These are phyloP conservation scores for Athalia circularis DNA, from an alignment of 2,888 invertebrate species.

Conservation along the genomic window DNA sequence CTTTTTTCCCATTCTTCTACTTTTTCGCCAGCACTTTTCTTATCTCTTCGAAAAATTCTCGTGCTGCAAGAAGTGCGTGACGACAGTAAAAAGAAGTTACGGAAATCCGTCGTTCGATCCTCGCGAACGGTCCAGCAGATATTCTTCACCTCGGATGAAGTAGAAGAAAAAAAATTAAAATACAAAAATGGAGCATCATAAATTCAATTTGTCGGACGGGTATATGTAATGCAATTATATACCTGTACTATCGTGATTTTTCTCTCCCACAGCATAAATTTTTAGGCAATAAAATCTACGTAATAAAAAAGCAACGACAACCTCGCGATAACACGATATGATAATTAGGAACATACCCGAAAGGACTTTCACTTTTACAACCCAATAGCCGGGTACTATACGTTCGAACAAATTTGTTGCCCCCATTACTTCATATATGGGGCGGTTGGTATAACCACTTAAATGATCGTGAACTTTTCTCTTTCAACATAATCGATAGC, in stretches of 20 bases:
- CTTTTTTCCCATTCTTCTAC: background rate
- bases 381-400: conserved; percentile 1
- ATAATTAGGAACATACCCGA: background rate
- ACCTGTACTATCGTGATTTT: too few relatives aligned
- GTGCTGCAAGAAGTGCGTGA: background rate
- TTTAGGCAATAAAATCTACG: too few relatives aligned
- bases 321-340: background rate
- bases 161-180: too few relatives aligned
- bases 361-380: conserved; percentile 13
- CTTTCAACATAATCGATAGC: background rate
- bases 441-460: conserved; percentile 20
- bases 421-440: background rate
- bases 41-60: conserved; percentile 11
- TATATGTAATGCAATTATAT: too few relatives aligned
- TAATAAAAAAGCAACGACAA: too few relatives aligned
- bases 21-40: background rate
- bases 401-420: conserved; percentile 17
- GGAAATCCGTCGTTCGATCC: conserved; percentile 19
- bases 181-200: background rate
- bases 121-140: background rate
- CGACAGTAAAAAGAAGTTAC: background rate
- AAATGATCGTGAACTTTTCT: background rate
- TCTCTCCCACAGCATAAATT: too few relatives aligned
- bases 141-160: too few relatives aligned
- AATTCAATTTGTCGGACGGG: too few relatives aligned